Evolutionary conservation across 2,797 vertebrate species (phyloP).

Genomic region (Calcarius lapponicus): DNA sequence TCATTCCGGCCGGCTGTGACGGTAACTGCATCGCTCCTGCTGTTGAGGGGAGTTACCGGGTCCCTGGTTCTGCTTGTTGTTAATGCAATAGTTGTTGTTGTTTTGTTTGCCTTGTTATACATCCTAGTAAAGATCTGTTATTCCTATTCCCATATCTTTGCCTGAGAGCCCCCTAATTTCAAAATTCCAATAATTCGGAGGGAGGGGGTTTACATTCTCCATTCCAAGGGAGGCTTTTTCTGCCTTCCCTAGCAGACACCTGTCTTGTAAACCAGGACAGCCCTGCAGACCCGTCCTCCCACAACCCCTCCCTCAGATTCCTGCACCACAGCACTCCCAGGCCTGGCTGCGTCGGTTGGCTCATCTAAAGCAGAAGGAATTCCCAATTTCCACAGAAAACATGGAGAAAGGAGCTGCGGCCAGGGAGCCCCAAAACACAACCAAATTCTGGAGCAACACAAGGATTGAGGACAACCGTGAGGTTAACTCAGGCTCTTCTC

Average conservation of each 20-base stretch:
- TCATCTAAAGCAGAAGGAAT: not conserved
- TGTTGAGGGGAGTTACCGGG: not conserved
- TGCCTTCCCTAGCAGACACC: not conserved
- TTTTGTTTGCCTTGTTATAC: not conserved
- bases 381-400: not conserved
- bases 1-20: not conserved
- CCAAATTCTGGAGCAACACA: not conserved
- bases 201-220: not conserved
- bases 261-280: not conserved
- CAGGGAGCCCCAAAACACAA: not conserved
- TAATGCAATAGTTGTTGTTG: not conserved
- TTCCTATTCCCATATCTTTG: no score
- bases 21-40: not conserved
- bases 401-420: not conserved
- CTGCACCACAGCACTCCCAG: not conserved
- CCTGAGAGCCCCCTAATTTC: no score
- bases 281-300: no score
- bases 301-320: not conserved
- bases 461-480: not conserved
- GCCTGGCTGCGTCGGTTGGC: fast-evolving
- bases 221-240: not conserved
- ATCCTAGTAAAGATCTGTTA: not conserved
- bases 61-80: not conserved
- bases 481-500: not conserved
- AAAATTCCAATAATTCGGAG: not conserved